A percentile compares a stretch with the other conserved stretches of the same genome.
Evolutionary conservation across 2,797 vertebrate genomes (phyloP).

Genomic region (Pangasius macronema): DNA sequence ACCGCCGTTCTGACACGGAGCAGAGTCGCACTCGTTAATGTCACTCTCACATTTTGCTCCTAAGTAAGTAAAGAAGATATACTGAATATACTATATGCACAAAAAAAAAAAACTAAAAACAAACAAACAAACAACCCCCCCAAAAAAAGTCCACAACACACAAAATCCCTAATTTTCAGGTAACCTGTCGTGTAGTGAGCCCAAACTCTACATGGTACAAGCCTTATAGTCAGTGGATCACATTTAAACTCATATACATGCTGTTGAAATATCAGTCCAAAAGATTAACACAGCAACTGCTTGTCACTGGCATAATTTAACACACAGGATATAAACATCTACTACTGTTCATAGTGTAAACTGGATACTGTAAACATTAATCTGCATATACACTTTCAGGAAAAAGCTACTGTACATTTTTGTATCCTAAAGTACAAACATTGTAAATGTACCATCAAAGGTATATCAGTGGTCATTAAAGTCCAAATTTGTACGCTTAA

Average conservation of each 20-base stretch:
- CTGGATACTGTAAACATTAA: not conserved
- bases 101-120: not conserved
- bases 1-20: slow-evolving; percentile 87
- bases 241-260: not conserved
- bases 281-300: not conserved
- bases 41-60: slow-evolving; percentile 94
- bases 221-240: not conserved
- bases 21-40: slow-evolving; percentile 89
- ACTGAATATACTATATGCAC: not conserved
- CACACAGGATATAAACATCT: not conserved
- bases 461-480: not conserved
- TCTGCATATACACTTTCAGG: not conserved
- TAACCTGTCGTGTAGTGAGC: not conserved
- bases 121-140: not conserved
- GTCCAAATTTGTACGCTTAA: not conserved
- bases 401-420: not conserved
- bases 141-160: not conserved
- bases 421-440: not conserved
- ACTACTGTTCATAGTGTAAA: not conserved
- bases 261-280: not conserved
- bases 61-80: slow-evolving; percentile 55
- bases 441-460: not conserved
- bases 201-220: not conserved
- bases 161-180: not conserved
- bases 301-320: not conserved